phyloP scores from a whole-genome alignment of 2,888 invertebrate genomes.

The Gymnoscelis rufifasciata region DNA sequence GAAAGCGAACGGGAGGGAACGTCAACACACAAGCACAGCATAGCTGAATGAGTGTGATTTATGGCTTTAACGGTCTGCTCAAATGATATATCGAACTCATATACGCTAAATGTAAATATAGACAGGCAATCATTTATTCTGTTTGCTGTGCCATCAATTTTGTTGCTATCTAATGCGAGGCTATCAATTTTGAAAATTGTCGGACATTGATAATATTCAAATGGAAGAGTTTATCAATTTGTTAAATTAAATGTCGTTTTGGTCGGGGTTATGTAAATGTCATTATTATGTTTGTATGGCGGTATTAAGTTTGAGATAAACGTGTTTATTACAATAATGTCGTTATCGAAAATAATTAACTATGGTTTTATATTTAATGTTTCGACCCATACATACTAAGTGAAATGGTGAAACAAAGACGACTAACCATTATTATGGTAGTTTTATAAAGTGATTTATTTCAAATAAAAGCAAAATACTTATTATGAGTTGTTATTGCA shows the following conservation, averaged over 20 bases:
- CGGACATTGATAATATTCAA: slow-evolving; percentile 28
- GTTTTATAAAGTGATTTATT: too few species aligned
- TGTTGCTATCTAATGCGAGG: slow-evolving; percentile 31
- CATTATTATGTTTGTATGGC: background rate
- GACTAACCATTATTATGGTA: too few species aligned
- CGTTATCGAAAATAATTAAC: background rate
- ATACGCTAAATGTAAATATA: slow-evolving; percentile 58
- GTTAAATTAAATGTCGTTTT: slow-evolving; percentile 21
- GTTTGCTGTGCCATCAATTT: slow-evolving; percentile 50
- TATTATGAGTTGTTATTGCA: too few species aligned
- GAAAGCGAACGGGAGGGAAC: slow-evolving; percentile 57
- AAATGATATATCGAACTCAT: slow-evolving; percentile 64
- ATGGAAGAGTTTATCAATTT: slow-evolving; percentile 24
- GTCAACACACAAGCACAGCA: slow-evolving; percentile 53
- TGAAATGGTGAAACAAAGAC: too few species aligned
- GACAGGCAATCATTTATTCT: slow-evolving; percentile 56
- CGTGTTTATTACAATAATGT: background rate
- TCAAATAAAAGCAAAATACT: too few species aligned
- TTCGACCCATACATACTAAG: too few species aligned
- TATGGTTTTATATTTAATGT: background rate
- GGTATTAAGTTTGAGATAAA: background rate
- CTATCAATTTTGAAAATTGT: slow-evolving; percentile 32
- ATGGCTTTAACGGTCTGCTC: slow-evolving; percentile 51
- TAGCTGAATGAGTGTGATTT: slow-evolving; percentile 64
- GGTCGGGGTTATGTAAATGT: slow-evolving; percentile 4